Evolutionary conservation across 2,888 invertebrate species (phyloP).

Genomic region (Tetranychus truncatus): DNA sequence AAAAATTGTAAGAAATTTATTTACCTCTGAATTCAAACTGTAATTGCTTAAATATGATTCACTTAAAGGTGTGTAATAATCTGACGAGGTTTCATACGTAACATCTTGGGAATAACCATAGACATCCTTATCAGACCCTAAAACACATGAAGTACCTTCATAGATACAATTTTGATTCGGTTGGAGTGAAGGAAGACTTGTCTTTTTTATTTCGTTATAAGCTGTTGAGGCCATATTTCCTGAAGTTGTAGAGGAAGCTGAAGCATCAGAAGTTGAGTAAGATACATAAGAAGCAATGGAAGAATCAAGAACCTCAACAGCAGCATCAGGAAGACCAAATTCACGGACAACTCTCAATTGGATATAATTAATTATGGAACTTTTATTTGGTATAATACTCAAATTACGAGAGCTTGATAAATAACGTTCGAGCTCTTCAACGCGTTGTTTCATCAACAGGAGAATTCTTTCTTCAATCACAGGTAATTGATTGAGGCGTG

Average conservation of each 20-base stretch:
- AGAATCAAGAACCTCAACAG: conserved; percentile 1
- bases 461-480: conserved; percentile 37
- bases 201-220: neutral
- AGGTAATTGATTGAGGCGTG: conserved; percentile 16
- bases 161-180: neutral
- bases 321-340: conserved; percentile 67
- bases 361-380: conserved; percentile 55
- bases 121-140: neutral
- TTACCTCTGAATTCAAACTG: conserved; percentile 7
- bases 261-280: conserved; percentile 3
- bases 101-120: conserved; percentile 1
- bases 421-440: conserved; percentile 57
- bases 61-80: neutral
- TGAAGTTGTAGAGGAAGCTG: neutral
- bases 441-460: conserved; percentile 61
- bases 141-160: neutral
- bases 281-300: conserved; percentile 2
- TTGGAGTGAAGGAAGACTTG: neutral
- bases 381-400: conserved; percentile 40
- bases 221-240: neutral
- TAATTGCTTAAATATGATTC: conserved; percentile 9
- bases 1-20: neutral
- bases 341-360: conserved; percentile 77
- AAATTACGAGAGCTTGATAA: conserved; percentile 62
- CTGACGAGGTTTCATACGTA: neutral